Evolutionary conservation across 2,797 vertebrate genomes (phyloP).

Genomic region (Limnodromus scolopaceus): DNA sequence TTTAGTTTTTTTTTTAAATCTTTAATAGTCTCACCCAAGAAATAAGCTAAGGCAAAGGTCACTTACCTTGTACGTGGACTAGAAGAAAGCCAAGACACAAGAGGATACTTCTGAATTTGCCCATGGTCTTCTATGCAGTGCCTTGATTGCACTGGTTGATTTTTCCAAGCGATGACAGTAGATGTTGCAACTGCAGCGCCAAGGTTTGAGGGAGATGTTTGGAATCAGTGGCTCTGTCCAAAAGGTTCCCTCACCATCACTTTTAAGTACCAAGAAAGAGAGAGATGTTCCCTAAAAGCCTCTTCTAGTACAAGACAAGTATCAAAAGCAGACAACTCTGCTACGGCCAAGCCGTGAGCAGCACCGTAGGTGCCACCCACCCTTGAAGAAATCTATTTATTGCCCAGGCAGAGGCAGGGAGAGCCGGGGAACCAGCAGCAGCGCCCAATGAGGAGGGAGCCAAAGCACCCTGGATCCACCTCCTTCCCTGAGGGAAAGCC

Average conservation of each 20-base stretch:
- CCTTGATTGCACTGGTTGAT: neutral
- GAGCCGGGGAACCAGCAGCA: neutral
- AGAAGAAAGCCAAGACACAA: slow-evolving; percentile 46
- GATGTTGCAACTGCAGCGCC: neutral
- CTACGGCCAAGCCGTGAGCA: neutral
- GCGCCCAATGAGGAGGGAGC: slow-evolving; percentile 44
- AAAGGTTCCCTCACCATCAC: neutral
- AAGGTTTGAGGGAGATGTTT: neutral
- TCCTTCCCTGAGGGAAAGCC: neutral
- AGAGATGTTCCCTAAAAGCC: neutral
- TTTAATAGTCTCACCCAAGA: neutral
- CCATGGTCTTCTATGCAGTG: neutral
- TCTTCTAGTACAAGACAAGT: neutral
- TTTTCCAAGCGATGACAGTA: accelerated
- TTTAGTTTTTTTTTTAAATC: neutral
- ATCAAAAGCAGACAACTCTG: neutral
- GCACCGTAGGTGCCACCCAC: neutral
- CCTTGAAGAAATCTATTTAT: slow-evolving; percentile 42
- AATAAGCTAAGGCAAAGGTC: neutral
- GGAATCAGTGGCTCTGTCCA: neutral
- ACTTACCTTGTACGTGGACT: slow-evolving; percentile 51
- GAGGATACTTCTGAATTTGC: neutral
- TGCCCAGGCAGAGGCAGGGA: accelerated
- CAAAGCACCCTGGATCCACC: neutral
- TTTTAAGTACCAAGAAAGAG: neutral